phyloP scores from a whole-genome alignment of 1,140 invertebrate species.

The Drosophila eugracilis region DNA sequence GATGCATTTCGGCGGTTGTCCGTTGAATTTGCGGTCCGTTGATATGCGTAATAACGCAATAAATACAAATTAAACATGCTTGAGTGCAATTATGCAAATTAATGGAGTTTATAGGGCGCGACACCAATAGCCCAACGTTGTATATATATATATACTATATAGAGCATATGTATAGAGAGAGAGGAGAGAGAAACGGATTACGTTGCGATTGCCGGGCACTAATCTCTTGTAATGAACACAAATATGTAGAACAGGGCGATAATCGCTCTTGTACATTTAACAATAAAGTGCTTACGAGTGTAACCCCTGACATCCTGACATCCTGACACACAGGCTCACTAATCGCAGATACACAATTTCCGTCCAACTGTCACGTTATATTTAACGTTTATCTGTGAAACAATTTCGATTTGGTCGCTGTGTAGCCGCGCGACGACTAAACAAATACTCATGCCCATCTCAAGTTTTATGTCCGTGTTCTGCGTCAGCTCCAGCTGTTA shows the following conservation, averaged over 20 bases:
- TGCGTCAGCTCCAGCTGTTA: slow-evolving; percentile 79
- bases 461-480: slow-evolving; percentile 63
- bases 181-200: slow-evolving; percentile 55
- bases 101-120: slow-evolving; percentile 71
- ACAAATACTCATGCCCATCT: slow-evolving; percentile 43
- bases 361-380: slow-evolving; percentile 67
- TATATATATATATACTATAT: neutral
- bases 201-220: slow-evolving; percentile 72
- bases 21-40: slow-evolving; percentile 57
- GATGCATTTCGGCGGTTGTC: slow-evolving; percentile 47
- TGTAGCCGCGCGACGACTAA: slow-evolving; percentile 33
- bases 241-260: slow-evolving; percentile 77
- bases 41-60: slow-evolving; percentile 82
- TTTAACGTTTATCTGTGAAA: slow-evolving; percentile 78
- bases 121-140: slow-evolving; percentile 26
- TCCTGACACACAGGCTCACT: slow-evolving; percentile 27
- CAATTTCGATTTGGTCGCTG: slow-evolving; percentile 76
- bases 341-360: slow-evolving; percentile 38
- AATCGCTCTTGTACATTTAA: slow-evolving; percentile 78
- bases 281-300: slow-evolving; percentile 71
- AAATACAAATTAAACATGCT: slow-evolving; percentile 83
- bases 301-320: slow-evolving; percentile 42
- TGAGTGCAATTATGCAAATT: slow-evolving; percentile 82
- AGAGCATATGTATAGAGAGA: neutral
- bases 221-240: slow-evolving; percentile 83